Percentiles rank a stretch among this genome's conserved stretches.
These are phyloP conservation scores for Drosophila recens DNA, from an alignment of 2,888 invertebrate species.

Conservation along the genomic window DNA sequence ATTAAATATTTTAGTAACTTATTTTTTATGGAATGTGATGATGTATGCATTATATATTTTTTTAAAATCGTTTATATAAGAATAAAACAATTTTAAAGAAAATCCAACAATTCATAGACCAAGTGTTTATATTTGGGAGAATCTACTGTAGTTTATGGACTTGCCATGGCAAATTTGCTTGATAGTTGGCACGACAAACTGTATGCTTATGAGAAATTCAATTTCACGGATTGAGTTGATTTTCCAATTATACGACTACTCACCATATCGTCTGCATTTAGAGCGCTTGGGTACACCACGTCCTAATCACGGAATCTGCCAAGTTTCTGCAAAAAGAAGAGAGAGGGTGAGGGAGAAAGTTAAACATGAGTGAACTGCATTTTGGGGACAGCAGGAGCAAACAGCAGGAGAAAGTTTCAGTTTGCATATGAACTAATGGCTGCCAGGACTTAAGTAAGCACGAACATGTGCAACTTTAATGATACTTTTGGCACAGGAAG, in stretches of 20 bases:
- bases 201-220: slow-evolving; percentile 22
- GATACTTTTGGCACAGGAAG: slow-evolving; percentile 36
- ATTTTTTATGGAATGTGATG: no score
- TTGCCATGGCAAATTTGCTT: slow-evolving; percentile 1
- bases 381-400: slow-evolving; percentile 15
- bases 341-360: slow-evolving; percentile 24
- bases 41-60: no score
- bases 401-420: slow-evolving; percentile 6
- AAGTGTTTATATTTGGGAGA: not conserved
- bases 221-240: slow-evolving; percentile 23
- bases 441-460: slow-evolving; percentile 33
- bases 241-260: slow-evolving; percentile 51
- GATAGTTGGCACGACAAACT: slow-evolving; percentile 6
- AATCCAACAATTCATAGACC: not conserved
- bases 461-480: slow-evolving; percentile 45
- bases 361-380: slow-evolving; percentile 11
- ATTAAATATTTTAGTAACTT: no score
- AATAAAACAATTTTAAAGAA: no score
- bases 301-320: slow-evolving; percentile 84
- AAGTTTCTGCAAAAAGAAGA: slow-evolving; percentile 80
- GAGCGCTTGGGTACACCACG: slow-evolving; percentile 85
- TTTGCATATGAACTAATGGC: slow-evolving; percentile 32
- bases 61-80: no score
- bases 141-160: no score
- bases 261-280: slow-evolving; percentile 86